These are phyloP conservation scores for Kryphioiulus occultus DNA, from an alignment of 2,888 invertebrate species.

Conservation along the genomic window DNA sequence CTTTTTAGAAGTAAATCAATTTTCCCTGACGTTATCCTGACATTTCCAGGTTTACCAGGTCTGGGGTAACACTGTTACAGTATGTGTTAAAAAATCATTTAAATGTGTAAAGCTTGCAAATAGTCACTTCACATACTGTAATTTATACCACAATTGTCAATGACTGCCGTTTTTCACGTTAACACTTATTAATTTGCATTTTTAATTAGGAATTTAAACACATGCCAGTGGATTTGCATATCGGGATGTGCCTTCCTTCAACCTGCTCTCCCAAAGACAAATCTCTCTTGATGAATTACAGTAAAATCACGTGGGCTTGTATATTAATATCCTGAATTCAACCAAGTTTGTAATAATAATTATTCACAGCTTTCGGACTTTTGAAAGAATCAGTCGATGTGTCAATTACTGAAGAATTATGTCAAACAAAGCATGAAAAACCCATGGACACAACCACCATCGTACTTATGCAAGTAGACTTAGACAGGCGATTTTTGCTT, in stretches of 20 bases:
- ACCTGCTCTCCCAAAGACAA: not conserved
- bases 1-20: too few relatives aligned
- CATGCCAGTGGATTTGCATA: not conserved
- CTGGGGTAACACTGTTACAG: too few relatives aligned
- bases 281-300: not conserved
- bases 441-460: not conserved
- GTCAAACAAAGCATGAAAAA: not conserved
- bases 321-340: not conserved
- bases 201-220: not conserved
- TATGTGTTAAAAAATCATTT: too few relatives aligned
- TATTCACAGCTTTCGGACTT: not conserved
- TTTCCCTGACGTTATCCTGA: too few relatives aligned
- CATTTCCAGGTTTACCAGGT: too few relatives aligned
- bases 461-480: not conserved
- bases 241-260: constrained; percentile 21
- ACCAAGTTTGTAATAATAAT: not conserved
- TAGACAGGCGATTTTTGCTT: too few relatives aligned
- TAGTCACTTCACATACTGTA: too few relatives aligned
- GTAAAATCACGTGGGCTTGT: not conserved
- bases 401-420: not conserved
- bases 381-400: not conserved
- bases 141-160: not conserved
- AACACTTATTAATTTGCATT: not conserved
- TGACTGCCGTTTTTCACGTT: too few relatives aligned
- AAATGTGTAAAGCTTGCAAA: too few relatives aligned